These are phyloP conservation scores for Myotis pilosus DNA, from an alignment of 2,797 vertebrate species.

Conservation along the genomic window DNA sequence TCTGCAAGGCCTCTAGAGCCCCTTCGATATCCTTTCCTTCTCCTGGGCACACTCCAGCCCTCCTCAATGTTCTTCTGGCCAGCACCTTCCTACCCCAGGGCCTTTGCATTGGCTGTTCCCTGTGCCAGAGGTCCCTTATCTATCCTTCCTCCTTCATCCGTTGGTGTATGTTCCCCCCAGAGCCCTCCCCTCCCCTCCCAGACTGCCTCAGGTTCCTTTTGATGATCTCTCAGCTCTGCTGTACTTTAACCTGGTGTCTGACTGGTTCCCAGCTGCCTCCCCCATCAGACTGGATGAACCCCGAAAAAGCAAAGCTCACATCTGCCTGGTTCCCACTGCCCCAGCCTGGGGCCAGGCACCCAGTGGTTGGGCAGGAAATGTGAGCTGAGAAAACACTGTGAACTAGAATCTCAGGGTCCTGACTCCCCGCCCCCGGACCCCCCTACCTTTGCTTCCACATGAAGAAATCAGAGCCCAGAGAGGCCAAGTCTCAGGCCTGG, in stretches of 20 bases:
- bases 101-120: not conserved
- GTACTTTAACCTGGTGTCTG: not conserved
- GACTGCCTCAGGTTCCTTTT: not conserved
- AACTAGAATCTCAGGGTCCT: not conserved
- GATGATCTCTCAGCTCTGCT: not conserved
- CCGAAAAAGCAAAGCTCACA: not conserved
- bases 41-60: too few species aligned
- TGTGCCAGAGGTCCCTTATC: fast-evolving
- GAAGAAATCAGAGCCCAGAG: conserved; percentile 7
- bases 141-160: too few species aligned
- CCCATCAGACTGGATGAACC: not conserved
- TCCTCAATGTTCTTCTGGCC: not conserved
- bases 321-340: not conserved
- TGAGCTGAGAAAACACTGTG: not conserved
- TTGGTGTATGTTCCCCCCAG: not conserved
- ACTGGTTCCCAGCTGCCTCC: not conserved
- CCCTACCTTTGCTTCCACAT: not conserved
- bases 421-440: fast-evolving
- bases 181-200: not conserved
- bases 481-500: not conserved
- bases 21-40: not conserved
- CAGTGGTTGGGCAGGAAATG: not conserved
- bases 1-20: not conserved
- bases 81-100: not conserved
- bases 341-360: not conserved